phyloP scores from a whole-genome alignment of 2,113 vertebrate genomes.

The Mus pahari region DNA sequence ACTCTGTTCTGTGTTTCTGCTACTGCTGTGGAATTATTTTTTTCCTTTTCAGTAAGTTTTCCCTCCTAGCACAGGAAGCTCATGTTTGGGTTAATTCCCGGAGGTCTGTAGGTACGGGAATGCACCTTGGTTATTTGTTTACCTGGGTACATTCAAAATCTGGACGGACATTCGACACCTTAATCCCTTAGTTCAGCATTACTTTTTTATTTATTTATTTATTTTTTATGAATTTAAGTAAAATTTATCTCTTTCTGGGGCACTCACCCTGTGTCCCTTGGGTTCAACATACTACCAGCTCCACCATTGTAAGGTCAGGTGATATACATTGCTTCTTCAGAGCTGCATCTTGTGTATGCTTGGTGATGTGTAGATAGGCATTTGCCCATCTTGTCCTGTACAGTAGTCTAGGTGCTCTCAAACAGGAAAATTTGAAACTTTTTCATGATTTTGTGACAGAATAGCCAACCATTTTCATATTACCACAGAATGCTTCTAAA shows the following conservation, averaged over 20 bases:
- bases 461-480: background rate
- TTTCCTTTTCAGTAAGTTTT: background rate
- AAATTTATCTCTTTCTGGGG: background rate
- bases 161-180: background rate
- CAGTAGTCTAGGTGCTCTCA: background rate
- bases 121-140: background rate
- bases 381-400: background rate
- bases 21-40: background rate
- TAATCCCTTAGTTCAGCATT: too few species aligned
- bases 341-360: background rate
- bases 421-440: background rate
- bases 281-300: background rate
- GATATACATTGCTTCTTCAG: background rate
- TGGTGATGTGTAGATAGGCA: background rate
- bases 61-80: background rate
- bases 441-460: background rate
- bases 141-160: background rate
- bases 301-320: background rate
- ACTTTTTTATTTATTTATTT: background rate
- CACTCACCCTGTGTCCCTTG: background rate
- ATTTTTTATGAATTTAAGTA: background rate
- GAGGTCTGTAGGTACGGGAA: background rate
- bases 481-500: background rate
- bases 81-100: background rate
- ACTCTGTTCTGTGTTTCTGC: background rate